Evolutionary conservation across 2,888 invertebrate genomes (phyloP).

Genomic region (Stegana nigrithorax): DNA sequence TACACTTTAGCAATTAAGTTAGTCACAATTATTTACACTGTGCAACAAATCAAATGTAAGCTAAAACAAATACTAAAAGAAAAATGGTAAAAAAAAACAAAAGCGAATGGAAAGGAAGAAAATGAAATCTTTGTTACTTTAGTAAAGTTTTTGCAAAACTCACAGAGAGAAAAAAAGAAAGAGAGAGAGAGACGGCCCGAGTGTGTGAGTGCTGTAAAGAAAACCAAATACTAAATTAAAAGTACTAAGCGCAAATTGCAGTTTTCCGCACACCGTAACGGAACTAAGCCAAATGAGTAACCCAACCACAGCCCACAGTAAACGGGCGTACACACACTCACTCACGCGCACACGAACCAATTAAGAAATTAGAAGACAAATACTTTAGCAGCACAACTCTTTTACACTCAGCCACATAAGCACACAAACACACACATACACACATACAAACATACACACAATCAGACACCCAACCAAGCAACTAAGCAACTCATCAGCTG

Average conservation of each 20-base stretch:
- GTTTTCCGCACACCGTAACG: conserved; percentile 35
- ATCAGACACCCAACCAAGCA: not conserved
- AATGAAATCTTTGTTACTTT: too few relatives aligned
- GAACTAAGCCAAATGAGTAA: conserved; percentile 32
- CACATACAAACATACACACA: conserved; percentile 20
- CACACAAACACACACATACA: conserved; percentile 28
- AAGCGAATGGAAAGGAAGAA: too few relatives aligned
- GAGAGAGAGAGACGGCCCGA: not conserved
- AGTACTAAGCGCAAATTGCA: conserved; percentile 39
- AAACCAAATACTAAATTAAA: conserved; percentile 13
- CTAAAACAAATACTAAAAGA: not conserved
- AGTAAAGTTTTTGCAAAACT: not conserved
- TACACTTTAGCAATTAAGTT: too few relatives aligned
- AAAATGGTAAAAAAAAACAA: not conserved
- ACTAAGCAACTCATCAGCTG: too few relatives aligned
- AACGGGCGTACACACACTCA: conserved; percentile 3
- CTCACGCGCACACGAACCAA: conserved; percentile 48
- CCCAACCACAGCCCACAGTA: conserved; percentile 5
- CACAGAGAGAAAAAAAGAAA: not conserved
- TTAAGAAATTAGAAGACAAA: conserved; percentile 63
- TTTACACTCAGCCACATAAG: conserved; percentile 13
- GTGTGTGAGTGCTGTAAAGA: not conserved
- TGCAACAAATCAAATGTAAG: too few relatives aligned
- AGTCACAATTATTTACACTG: too few relatives aligned
- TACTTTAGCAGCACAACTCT: conserved; percentile 33